Percentiles rank a stretch among this genome's conserved stretches.
phyloP scores from a whole-genome alignment of 92 coral and sea anemone species.

The Epizoanthus stellaris region DNA sequence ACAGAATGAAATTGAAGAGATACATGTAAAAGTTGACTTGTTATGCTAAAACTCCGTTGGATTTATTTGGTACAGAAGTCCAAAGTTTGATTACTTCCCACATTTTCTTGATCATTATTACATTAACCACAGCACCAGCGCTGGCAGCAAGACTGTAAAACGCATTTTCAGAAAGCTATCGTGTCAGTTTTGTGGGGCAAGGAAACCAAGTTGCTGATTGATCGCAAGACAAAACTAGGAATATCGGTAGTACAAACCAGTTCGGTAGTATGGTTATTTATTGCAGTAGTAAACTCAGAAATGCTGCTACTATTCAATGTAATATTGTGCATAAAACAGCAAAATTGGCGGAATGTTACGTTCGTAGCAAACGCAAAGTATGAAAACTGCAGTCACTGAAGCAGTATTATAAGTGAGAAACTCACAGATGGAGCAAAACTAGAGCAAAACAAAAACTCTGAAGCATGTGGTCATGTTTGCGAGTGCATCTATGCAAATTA shows the following conservation, averaged over 20 bases:
- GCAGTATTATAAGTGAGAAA: slow-evolving; percentile 11
- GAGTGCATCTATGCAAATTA: slow-evolving; percentile 41
- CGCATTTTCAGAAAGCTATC: neutral
- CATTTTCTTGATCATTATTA: neutral
- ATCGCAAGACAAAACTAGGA: slow-evolving; percentile 9
- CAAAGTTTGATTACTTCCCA: neutral
- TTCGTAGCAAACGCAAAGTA: neutral
- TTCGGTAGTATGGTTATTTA: slow-evolving; percentile 9
- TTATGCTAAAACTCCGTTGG: neutral
- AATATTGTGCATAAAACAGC: neutral
- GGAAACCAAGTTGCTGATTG: neutral
- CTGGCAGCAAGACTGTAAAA: slow-evolving; percentile 2
- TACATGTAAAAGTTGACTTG: neutral
- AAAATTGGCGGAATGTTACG: neutral
- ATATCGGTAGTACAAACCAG: neutral
- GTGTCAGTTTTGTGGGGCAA: slow-evolving; percentile 13
- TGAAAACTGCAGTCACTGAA: neutral
- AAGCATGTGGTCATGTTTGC: slow-evolving; percentile 23
- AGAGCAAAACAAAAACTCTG: slow-evolving; percentile 8
- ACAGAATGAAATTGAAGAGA: neutral
- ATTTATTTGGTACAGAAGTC: neutral
- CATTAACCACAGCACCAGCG: slow-evolving; percentile 33
- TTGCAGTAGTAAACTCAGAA: slow-evolving; percentile 10
- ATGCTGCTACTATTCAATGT: slow-evolving; percentile 7
- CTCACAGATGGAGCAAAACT: slow-evolving; percentile 13